Evolutionary conservation across 2,888 invertebrate species (phyloP), one percentile per base, ranked within the genome.

Genomic region (Lissocephala sabroskyi): DNA sequence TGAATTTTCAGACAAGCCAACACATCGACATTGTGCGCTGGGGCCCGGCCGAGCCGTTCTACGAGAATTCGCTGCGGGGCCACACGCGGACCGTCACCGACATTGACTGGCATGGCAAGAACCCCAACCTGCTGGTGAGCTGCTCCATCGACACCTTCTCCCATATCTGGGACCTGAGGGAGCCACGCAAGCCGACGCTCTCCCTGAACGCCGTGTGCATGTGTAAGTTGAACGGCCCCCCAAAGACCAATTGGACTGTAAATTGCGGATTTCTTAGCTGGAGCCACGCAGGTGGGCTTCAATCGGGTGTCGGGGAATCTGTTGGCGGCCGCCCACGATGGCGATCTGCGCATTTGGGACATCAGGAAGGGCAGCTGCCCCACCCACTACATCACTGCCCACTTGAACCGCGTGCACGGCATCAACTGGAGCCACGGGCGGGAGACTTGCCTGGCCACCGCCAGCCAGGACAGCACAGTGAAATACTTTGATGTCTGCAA

Each of bases 281-380:
- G 95, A 65, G 96, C 96, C 2, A 94, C 95, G 1, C 96, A 97
- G 86, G 96, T 97, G 1, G 91, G 95, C 74, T 98, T 97, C 92
- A 97, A 97, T 82, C 91, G 92, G 74, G 88, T 95, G 41, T 92
- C 93, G 1, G 88, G 91, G 0, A 88, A 96, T 81, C 87, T 95
- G 57, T 86, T 98, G 59, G 97, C 97, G 1, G 97, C 97, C 36
- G 94, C 97, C 3, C 97, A 98, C 83, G 97, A 97, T 81, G 97
- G 96, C 1, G 97, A 97, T 84, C 90, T 98, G 2, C 92, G 97
- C 83, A 90, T 98, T 61, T 98, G 97, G 97, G 98, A 98, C 83
- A 92, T 94, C 64, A 88, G 97, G 56, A 96, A 96, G 86, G 89
- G 92, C 56, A 90, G 91, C 41, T 88, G 92, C 44, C 97, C 97